phyloP scores from a whole-genome alignment of 2,888 invertebrate genomes.

The Apamea sordens region DNA sequence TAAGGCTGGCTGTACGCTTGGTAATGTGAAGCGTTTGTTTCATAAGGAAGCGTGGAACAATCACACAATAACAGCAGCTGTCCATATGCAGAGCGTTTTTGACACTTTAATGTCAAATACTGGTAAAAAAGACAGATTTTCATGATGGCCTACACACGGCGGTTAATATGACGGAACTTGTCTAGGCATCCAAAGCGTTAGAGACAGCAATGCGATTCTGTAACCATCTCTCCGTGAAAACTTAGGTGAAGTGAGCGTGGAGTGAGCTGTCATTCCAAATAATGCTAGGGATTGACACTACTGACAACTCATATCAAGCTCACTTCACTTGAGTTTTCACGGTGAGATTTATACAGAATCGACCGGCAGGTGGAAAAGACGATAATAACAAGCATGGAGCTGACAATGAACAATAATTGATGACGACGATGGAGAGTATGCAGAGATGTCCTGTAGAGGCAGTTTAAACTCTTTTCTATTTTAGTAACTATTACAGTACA shows the following conservation, averaged over 20 bases:
- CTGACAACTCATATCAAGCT: no score
- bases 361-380: not conserved
- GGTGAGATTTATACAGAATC: no score
- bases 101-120: not conserved
- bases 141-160: not conserved
- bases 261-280: no score
- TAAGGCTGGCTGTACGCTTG: constrained; percentile 1
- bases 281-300: no score
- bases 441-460: not conserved
- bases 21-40: not conserved
- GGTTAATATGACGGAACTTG: not conserved
- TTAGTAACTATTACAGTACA: not conserved
- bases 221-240: no score
- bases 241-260: no score
- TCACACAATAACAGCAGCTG: not conserved
- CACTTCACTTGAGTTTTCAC: no score
- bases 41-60: not conserved
- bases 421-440: no score
- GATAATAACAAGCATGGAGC: not conserved
- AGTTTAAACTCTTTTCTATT: not conserved
- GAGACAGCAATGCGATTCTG: no score
- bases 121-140: not conserved
- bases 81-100: not conserved
- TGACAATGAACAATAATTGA: not conserved
- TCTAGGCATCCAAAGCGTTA: not conserved